Base-by-base conservation (phyloP, 2,797 vertebrate species). In the Lepidocolaptes lacrymiger region DNA sequence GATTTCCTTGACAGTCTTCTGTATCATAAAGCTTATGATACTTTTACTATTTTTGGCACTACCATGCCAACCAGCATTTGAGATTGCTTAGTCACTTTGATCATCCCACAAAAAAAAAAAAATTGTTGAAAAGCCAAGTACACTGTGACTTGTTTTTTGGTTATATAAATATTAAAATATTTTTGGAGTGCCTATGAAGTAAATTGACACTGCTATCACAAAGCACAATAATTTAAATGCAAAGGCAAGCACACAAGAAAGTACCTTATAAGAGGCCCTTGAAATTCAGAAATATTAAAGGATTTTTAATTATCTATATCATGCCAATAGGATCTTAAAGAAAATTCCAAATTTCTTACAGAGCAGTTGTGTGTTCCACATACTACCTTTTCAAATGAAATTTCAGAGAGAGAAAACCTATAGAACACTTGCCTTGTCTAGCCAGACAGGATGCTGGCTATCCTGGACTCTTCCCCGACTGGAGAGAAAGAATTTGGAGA, bases 401-500 rank as follows among this genome's bases (percentile, higher is more conserved):
- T 46, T 88, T 73, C 43, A 63, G 24, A 63, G 4, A 32, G 17
- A 32, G 28, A 26, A 91, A 88, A 9, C 43, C 41, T 18, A 36
- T 0, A 59, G 55, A 80, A 91, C 80, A 95, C 91, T 97, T 94
- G 99, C 99, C 99, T 99, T 99, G 92, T 99, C 99, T 49, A 98
- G 86, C 98, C 97, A 97, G 17, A 99, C 39, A n/a, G 93, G 85
- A 71, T 98, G 95, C 88, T 99, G 99, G 32, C 85, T 30, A 78
- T 99, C 99, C 82, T 99, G 99, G 95, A 99, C 93, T 97, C 99
- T 98, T 81, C 99, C 99, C 32, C 96, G 98, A 97, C 98, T 98
- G 71, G 99, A 98, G 28, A 99, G 96, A 94, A 99, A 99, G 96
- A 99, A 99, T 97, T 99, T 99, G 28, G 99, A 99, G 97, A 99